Evolutionary conservation across 64 coral and sea anemone genomes (phyloP).

Genomic region (Anthopleura sola): DNA sequence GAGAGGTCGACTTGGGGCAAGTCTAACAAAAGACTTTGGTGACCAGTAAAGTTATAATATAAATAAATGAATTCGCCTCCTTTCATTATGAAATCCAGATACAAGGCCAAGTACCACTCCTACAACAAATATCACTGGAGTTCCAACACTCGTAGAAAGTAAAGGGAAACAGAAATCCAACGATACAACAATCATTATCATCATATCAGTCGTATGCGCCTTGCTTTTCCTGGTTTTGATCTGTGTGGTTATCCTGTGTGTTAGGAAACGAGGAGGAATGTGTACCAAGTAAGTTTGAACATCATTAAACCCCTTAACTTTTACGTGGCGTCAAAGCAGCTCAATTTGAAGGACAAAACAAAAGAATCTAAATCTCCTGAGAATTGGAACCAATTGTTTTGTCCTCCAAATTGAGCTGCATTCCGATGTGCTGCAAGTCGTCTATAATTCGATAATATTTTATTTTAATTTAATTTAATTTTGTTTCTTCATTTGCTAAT

Average conservation of each 20-base stretch:
- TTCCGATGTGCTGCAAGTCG: too few species aligned
- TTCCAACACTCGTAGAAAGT: not conserved
- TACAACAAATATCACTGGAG: not conserved
- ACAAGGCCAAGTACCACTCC: not conserved
- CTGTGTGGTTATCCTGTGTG: constrained; percentile 4
- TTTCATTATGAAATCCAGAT: not conserved
- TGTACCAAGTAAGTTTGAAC: not conserved
- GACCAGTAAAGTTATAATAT: not conserved
- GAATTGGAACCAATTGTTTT: too few species aligned
- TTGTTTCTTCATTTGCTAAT: too few species aligned
- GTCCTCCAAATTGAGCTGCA: too few species aligned
- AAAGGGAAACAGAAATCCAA: not conserved
- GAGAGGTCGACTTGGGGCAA: too few species aligned
- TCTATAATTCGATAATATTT: too few species aligned
- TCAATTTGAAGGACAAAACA: too few species aligned
- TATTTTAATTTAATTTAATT: too few species aligned
- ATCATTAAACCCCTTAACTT: too few species aligned
- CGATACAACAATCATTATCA: not conserved
- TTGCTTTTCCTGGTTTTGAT: constrained; percentile 3
- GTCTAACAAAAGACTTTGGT: too few species aligned
- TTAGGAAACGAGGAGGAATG: constrained; percentile 2
- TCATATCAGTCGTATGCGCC: not conserved
- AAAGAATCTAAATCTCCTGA: too few species aligned
- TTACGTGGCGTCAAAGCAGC: too few species aligned
- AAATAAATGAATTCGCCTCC: not conserved